Conservation (phyloP, 37 sponge, comb jelly and placozoan genomes). For the Corticium candelabrum region DNA sequence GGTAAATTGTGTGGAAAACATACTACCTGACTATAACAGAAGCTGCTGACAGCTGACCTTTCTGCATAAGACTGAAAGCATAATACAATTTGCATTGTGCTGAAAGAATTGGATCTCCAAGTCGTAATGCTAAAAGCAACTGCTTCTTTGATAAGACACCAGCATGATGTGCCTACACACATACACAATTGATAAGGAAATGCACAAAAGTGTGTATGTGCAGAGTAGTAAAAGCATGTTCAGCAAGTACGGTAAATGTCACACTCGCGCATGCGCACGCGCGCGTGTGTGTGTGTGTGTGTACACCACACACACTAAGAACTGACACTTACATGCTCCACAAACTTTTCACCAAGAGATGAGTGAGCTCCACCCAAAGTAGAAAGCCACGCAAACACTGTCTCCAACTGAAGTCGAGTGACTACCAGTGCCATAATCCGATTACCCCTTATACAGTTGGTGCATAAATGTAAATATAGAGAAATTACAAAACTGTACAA, state of each 20-base stretch:
- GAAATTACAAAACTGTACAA: too few relatives aligned
- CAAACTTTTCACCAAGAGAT: constrained; percentile 40
- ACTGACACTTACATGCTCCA: constrained; percentile 44
- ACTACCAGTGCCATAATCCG: constrained; percentile 14
- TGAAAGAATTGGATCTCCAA: constrained; percentile 48
- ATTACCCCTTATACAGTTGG: too few relatives aligned
- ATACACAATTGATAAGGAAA: not conserved
- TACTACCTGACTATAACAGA: too few relatives aligned
- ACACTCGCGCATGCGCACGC: too few relatives aligned
- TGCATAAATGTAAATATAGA: too few relatives aligned
- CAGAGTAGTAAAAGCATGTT: too few relatives aligned
- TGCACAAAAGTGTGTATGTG: too few relatives aligned
- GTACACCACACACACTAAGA: too few relatives aligned
- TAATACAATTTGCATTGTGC: constrained; percentile 34
- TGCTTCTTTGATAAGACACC: constrained; percentile 45
- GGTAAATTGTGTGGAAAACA: too few relatives aligned
- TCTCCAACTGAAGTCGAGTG: constrained; percentile 12
- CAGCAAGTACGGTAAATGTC: too few relatives aligned
- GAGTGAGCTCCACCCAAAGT: constrained; percentile 80
- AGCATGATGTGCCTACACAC: constrained; percentile 44
- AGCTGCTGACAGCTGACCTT: constrained; percentile 23
- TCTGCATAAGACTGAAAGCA: constrained; percentile 64
- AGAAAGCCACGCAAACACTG: constrained; percentile 61
- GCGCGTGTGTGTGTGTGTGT: too few relatives aligned
- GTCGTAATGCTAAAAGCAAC: constrained; percentile 34